Evolutionary conservation across 1,140 invertebrate genomes (phyloP).

Genomic region (Drosophila setifemur): DNA sequence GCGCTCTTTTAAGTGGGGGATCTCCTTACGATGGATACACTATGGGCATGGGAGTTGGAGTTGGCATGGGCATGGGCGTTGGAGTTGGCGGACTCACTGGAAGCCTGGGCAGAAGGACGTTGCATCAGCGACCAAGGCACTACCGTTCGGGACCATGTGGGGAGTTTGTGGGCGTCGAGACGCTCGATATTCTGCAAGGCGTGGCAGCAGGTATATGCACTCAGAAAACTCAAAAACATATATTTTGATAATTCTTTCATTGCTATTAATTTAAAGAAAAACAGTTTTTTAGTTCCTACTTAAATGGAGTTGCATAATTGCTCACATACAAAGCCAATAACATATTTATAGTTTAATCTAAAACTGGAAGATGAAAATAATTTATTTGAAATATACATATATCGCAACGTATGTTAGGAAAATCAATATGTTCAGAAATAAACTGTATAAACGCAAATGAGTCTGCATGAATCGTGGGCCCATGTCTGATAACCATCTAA

Average conservation of each 20-base stretch:
- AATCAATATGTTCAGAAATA: not conserved
- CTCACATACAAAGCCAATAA: no score
- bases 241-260: no score
- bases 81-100: conserved; percentile 55
- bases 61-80: conserved; percentile 9
- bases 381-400: no score
- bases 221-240: not conserved
- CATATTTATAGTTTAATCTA: no score
- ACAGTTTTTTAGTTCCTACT: no score
- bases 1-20: conserved; percentile 49
- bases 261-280: no score
- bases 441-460: not conserved
- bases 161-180: conserved; percentile 75
- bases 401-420: no score
- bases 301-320: no score
- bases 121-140: conserved; percentile 54
- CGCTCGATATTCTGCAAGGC: conserved; percentile 78
- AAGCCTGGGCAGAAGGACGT: conserved; percentile 59
- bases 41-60: conserved; percentile 18
- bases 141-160: conserved; percentile 38
- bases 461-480: conserved; percentile 11
- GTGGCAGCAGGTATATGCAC: conserved; percentile 62
- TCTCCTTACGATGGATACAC: conserved; percentile 42
- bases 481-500: not conserved
- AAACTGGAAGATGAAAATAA: no score